These are phyloP conservation scores for Ormyrus nitidulus DNA, from an alignment of 2,888 invertebrate species.

Conservation along the genomic window DNA sequence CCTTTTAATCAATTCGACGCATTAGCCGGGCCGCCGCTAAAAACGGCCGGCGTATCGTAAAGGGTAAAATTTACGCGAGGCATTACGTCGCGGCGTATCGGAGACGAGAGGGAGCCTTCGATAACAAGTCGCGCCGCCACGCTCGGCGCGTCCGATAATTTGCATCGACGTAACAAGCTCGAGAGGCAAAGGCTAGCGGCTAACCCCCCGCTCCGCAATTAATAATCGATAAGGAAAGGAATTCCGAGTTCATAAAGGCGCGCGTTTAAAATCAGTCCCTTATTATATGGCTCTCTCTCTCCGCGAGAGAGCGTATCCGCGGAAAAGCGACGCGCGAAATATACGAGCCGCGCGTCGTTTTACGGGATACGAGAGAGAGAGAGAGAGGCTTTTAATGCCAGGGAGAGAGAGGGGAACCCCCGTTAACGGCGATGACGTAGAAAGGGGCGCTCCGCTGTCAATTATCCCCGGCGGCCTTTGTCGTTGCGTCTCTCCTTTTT, in stretches of 20 bases:
- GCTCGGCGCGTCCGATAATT: too few species aligned
- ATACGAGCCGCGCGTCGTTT: conserved; percentile 16
- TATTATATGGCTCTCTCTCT: conserved; percentile 7
- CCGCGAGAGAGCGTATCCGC: too few species aligned
- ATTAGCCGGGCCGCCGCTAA: too few species aligned
- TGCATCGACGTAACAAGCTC: too few species aligned
- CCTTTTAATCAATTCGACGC: too few species aligned
- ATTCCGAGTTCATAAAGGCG: neutral
- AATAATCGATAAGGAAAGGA: conserved; percentile 34
- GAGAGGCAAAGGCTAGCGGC: neutral
- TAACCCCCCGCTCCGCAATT: conserved; percentile 11
- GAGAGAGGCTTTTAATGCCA: too few species aligned
- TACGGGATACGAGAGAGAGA: neutral
- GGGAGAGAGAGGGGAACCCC: neutral
- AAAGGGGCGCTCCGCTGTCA: conserved; percentile 23
- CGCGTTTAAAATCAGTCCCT: conserved; percentile 30
- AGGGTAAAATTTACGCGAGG: too few species aligned
- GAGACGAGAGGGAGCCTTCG: too few species aligned
- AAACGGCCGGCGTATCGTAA: too few species aligned
- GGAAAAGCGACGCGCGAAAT: conserved; percentile 18
- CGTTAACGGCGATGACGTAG: conserved; percentile 36
- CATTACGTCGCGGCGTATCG: too few species aligned
- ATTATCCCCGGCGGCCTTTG: conserved; percentile 29
- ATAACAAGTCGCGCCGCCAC: too few species aligned
- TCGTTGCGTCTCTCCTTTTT: conserved; percentile 2